Evolutionary conservation across 2,888 invertebrate species (phyloP), one percentile per base, ranked within the genome.

Genomic region (Latrodectus elegans): DNA sequence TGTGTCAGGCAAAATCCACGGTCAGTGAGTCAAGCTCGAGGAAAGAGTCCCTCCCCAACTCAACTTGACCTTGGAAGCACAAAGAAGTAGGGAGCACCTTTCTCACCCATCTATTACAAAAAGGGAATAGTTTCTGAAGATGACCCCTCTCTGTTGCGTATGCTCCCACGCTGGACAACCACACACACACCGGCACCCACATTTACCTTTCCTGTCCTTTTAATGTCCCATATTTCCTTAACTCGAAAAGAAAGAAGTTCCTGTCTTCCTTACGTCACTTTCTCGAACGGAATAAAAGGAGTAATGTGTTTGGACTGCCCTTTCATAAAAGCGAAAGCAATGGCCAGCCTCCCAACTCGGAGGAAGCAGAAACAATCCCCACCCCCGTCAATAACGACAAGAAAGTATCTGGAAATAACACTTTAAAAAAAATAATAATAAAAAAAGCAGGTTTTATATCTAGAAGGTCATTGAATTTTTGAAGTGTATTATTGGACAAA

Each of bases 1-100:
- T 55, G 55, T 67, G 22, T 22, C 67, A 1, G 55, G 55, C n/a
- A 53, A 78, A 78, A 10, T 77, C 68, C 22, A 78, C 82, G 87
- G 87, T 83, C 82, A 88, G 87, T 83, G 78, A 82, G 78, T 74
- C 78, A 88, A 82, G 87, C 82, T 81, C 71, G 72, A 68, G 53
- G 15, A 70, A 9, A 52, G 52, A 26, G 17, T 64, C n/a, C 26
- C 75, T 55, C 70, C 68, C 26, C 72, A 55, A 67, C 49, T n/a
- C 55, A 65, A 64, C 76, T 74, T 75, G 81, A 77, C 86, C 78
- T 87, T 78, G 82, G 49, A 68, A 52, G 55, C 64, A 82, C 81
- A 82, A 75, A 79, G 81, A 53, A 15, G 11, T 49, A 52, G 49
- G 49, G 17, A 55, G 76, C 49, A 81, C 75, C 81, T 87, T 77